Percentiles rank a stretch among this genome's conserved stretches.
phyloP scores from a whole-genome alignment of 2,888 invertebrate species.

The Drosophila paranaensis region DNA sequence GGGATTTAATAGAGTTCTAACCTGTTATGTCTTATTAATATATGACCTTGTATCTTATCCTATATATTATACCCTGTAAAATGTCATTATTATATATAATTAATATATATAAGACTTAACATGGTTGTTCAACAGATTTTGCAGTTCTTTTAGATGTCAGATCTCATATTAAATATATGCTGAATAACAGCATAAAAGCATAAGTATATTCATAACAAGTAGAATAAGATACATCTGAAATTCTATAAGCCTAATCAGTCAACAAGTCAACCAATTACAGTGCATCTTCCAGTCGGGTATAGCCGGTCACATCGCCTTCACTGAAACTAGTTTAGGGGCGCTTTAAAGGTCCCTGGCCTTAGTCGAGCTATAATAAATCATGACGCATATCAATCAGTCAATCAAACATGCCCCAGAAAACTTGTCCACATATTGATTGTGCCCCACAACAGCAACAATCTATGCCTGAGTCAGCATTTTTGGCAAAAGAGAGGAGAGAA shows the following conservation, averaged over 20 bases:
- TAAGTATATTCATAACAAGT: not conserved
- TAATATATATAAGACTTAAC: no score
- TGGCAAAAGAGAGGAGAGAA: slow-evolving; percentile 11
- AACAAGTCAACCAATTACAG: not conserved
- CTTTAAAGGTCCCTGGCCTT: slow-evolving; percentile 38
- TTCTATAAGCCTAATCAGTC: not conserved
- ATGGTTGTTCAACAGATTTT: no score
- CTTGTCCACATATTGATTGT: slow-evolving; percentile 69
- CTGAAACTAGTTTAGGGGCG: slow-evolving; percentile 3
- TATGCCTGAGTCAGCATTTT: slow-evolving; percentile 61
- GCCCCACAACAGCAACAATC: slow-evolving; percentile 31
- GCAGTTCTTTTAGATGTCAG: no score
- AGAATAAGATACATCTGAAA: not conserved
- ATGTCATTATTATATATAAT: no score
- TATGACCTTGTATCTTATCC: no score
- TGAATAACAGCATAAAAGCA: not conserved
- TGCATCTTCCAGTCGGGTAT: not conserved
- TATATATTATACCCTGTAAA: no score
- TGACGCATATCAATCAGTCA: slow-evolving; percentile 79
- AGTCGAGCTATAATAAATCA: slow-evolving; percentile 64
- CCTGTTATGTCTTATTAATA: not conserved
- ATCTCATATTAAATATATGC: no score
- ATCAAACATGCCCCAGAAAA: slow-evolving; percentile 66
- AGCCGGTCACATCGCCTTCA: not conserved
- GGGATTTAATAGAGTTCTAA: not conserved